Evolutionary conservation across 2,113 vertebrate species (phyloP).

Genomic region (Hydrolagus affinis): DNA sequence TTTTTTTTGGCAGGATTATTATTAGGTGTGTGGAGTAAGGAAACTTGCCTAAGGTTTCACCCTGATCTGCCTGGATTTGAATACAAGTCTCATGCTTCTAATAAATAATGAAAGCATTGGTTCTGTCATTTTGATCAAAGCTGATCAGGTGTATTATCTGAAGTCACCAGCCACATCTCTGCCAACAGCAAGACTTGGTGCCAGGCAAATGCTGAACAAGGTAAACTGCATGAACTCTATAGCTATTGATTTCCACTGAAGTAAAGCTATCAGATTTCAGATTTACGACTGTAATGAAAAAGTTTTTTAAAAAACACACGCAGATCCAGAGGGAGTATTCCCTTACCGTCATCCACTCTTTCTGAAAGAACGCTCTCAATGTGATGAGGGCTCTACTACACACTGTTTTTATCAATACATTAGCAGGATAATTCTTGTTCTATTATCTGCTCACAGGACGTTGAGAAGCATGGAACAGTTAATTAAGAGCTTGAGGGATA

Average conservation of each 20-base stretch:
- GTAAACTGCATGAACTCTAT: slow-evolving; percentile 41
- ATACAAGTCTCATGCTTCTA: no score
- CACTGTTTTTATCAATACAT: not conserved
- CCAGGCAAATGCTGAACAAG: slow-evolving; percentile 3
- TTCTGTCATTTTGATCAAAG: not conserved
- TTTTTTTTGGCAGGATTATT: no score
- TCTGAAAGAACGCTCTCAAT: slow-evolving; percentile 36
- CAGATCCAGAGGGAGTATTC: slow-evolving; percentile 53
- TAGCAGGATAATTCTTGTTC: not conserved
- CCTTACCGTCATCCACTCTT: slow-evolving; percentile 47
- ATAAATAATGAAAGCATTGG: no score
- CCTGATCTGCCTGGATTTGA: no score
- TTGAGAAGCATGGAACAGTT: not conserved
- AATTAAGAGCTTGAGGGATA: not conserved
- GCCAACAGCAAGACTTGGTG: not conserved
- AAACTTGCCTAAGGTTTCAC: no score
- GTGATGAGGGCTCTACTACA: slow-evolving; percentile 33
- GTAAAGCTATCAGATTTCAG: slow-evolving; percentile 54
- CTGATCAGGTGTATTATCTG: not conserved
- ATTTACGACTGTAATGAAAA: slow-evolving; percentile 54
- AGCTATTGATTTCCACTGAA: slow-evolving; percentile 53
- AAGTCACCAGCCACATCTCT: not conserved
- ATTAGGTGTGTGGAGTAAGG: no score
- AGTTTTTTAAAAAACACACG: slow-evolving; percentile 40
- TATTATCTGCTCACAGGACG: not conserved